Base-by-base conservation (phyloP, 2,113 vertebrate species). In the Rhombomys opimus region DNA sequence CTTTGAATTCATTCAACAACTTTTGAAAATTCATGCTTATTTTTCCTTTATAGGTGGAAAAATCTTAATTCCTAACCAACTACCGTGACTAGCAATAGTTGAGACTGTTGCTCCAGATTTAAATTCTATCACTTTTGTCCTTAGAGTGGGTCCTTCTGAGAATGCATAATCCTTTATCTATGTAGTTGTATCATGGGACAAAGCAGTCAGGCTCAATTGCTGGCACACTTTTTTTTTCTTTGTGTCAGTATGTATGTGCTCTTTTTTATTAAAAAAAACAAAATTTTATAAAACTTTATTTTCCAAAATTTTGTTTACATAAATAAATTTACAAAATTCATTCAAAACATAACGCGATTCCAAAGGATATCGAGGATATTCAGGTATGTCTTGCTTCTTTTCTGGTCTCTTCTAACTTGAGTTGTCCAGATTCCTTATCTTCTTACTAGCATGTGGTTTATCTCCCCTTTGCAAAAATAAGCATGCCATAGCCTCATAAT, bases 1-100 rank as follows among this genome's bases (percentile, higher is more conserved):
- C 13, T 84, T 93, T 10, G 32, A 57, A 94, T n/a, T 72, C 38
- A 78, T 80, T 30, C 93, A 12, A 81, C 61, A 10, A 59, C 6
- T 70, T 89, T 87, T 18, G 5, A 85, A 50, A 75, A 25, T 61
- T 86, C 63, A 89, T 12, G 52, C 15, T 57, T 91, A 13, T 52
- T 93, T n/a, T 85, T 87, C 30, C n/a, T 50, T 72, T 18, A 57
- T n/a, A 92, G 12, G 2, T 68, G 8, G 68, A 87, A 77, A 77
- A 90, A 73, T 73, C 78, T 87, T 91, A 76, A 70, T 77, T 92
- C 75, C 46, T 89, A 63, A 38, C 15, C 32, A 86, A 63, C 35
- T 13, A 52, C 81, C 30, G 27, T 65, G 72, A 86, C 14, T 52
- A 38, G 38, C 38, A 86, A 72, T 46, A 72, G 15, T 32, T 35